These are phyloP conservation scores for Oxyteleia sp. DNA, from an alignment of 2,888 invertebrate species.

Conservation along the genomic window DNA sequence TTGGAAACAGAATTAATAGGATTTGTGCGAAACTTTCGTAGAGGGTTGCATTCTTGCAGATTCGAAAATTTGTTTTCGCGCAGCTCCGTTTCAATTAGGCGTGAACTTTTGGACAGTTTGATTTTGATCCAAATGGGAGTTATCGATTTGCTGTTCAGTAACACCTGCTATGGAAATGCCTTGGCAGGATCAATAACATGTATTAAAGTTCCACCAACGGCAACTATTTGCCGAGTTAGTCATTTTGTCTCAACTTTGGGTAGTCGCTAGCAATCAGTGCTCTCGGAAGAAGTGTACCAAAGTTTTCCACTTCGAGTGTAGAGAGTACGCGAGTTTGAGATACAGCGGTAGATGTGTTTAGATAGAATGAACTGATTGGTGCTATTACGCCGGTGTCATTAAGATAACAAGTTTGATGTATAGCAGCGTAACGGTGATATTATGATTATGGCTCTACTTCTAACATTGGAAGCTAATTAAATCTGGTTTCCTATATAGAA, in stretches of 20 bases:
- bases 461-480: not conserved
- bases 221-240: not conserved
- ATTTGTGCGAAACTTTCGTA: too few relatives aligned
- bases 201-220: not conserved
- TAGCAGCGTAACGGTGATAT: not conserved
- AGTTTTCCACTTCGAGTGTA: not conserved
- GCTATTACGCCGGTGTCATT: not conserved
- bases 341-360: not conserved
- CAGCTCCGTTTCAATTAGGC: too few relatives aligned
- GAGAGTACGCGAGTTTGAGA: not conserved
- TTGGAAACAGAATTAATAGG: not conserved
- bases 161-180: not conserved
- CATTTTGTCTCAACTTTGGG: not conserved
- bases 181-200: conserved; percentile 1
- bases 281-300: not conserved
- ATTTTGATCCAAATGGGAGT: not conserved
- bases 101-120: not conserved
- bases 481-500: not conserved
- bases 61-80: too few relatives aligned
- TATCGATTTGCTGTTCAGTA: not conserved
- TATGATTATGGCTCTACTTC: not conserved
- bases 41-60: too few relatives aligned
- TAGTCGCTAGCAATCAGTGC: conserved; percentile 7
- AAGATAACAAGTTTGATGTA: not conserved
- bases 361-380: not conserved